These are phyloP conservation scores for Erpobdella octoculata DNA, from an alignment of 2,888 invertebrate genomes.

Conservation along the genomic window DNA sequence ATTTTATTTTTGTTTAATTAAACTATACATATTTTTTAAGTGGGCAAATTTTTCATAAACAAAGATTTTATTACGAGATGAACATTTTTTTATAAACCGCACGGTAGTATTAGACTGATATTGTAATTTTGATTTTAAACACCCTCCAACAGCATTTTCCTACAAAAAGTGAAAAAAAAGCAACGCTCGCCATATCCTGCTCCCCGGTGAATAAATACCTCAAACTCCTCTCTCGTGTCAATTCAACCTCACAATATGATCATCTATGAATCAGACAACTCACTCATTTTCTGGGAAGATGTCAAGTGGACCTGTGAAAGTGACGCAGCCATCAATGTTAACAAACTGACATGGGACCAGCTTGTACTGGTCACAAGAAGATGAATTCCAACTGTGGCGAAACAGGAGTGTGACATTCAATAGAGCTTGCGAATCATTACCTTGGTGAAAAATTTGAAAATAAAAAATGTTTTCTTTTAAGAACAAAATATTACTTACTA, in stretches of 20 bases:
- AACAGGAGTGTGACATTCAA: constrained; percentile 10
- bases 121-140: too few relatives aligned
- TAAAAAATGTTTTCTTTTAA: neutral
- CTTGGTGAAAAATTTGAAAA: too few relatives aligned
- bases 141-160: too few relatives aligned
- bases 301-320: neutral
- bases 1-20: too few relatives aligned
- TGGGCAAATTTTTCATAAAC: too few relatives aligned
- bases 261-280: neutral
- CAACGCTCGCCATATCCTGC: too few relatives aligned
- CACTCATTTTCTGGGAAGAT: constrained; percentile 23
- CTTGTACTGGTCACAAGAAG: neutral
- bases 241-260: neutral
- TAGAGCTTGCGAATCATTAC: constrained; percentile 11
- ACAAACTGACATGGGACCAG: neutral
- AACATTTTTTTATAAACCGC: too few relatives aligned
- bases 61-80: too few relatives aligned
- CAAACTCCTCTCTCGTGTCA: neutral
- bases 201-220: too few relatives aligned
- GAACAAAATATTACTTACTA: neutral
- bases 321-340: constrained; percentile 6
- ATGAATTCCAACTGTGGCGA: neutral
- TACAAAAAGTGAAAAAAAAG: too few relatives aligned
- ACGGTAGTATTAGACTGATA: too few relatives aligned
- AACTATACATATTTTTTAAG: too few relatives aligned